Conservation (phyloP, 2,797 vertebrate species). For the Gymnoscopelus braueri region DNA sequence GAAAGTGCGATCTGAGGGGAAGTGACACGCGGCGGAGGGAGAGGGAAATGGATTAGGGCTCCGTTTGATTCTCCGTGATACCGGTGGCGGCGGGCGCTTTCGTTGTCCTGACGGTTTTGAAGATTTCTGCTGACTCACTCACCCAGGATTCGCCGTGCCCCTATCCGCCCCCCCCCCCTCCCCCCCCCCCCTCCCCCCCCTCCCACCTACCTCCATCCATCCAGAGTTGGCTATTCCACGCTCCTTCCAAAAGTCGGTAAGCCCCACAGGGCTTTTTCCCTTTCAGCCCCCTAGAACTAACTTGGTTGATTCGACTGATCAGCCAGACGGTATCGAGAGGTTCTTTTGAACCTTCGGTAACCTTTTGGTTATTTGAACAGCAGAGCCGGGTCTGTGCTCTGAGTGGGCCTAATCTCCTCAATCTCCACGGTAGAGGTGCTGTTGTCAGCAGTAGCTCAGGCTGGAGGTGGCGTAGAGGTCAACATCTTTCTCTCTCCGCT, state of each 20-base stretch:
- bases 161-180: no score
- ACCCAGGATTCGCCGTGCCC: conserved; percentile 3
- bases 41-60: conserved; percentile 80
- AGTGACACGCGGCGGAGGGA: conserved; percentile 75
- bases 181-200: no score
- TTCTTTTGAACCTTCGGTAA: conserved; percentile 15
- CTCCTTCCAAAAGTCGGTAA: conserved; percentile 43
- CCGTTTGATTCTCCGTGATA: conserved; percentile 80
- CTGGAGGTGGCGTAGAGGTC: conserved; percentile 63
- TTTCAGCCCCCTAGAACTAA: conserved; percentile 60
- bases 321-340: conserved; percentile 56
- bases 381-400: conserved; percentile 48
- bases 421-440: conserved; percentile 60
- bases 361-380: conserved; percentile 55
- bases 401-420: conserved; percentile 66
- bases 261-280: conserved; percentile 38
- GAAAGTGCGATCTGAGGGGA: conserved; percentile 77
- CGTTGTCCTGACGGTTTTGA: conserved; percentile 56
- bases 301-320: conserved; percentile 70
- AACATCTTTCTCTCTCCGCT: conserved; percentile 62
- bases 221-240: conserved; percentile 45
- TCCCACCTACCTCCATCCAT: background rate
- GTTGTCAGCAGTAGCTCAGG: conserved; percentile 68
- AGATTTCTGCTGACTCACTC: conserved; percentile 80
- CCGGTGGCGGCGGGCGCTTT: conserved; percentile 57